Percentiles rank a stretch among this genome's conserved stretches.
phyloP scores from a whole-genome alignment of 1,140 invertebrate species.

The Ruditapes philippinarum region DNA sequence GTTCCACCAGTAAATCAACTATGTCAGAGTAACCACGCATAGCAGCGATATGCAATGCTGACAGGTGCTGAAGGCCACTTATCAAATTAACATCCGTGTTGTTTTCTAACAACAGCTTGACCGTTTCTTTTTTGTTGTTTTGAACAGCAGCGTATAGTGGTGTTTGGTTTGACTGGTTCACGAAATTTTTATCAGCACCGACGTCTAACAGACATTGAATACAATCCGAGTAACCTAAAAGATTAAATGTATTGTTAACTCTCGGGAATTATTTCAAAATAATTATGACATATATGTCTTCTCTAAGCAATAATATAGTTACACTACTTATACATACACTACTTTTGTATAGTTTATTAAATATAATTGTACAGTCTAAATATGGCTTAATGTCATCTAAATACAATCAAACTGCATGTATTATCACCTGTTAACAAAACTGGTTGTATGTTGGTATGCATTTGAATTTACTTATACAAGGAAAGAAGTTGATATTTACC shows the following conservation, averaged over 20 bases:
- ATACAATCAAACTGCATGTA: neutral
- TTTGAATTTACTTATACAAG: no score
- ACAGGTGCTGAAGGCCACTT: slow-evolving; percentile 15
- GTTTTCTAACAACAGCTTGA: slow-evolving; percentile 47
- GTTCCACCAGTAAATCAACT: slow-evolving; percentile 93
- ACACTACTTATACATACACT: neutral
- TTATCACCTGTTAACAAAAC: neutral
- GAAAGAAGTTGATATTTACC: no score
- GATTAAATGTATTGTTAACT: no score
- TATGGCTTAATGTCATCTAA: neutral
- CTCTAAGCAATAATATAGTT: neutral
- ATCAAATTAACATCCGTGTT: slow-evolving; percentile 1
- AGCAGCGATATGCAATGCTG: slow-evolving; percentile 78
- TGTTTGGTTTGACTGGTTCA: slow-evolving; percentile 71
- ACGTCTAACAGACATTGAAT: slow-evolving; percentile 74
- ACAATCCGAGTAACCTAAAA: slow-evolving; percentile 74
- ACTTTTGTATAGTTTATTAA: neutral
- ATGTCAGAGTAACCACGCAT: slow-evolving; percentile 97
- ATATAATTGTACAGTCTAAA: neutral
- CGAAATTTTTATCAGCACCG: slow-evolving; percentile 72
- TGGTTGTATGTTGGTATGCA: no score
- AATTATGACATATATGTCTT: neutral
- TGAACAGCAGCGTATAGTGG: slow-evolving; percentile 43
- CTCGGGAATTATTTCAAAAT: neutral
- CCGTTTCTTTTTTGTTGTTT: slow-evolving; percentile 29